Evolutionary conservation across 92 coral and sea anemone species (phyloP), one percentile per base, ranked within the genome.

Genomic region (Pocillopora meandrina): DNA sequence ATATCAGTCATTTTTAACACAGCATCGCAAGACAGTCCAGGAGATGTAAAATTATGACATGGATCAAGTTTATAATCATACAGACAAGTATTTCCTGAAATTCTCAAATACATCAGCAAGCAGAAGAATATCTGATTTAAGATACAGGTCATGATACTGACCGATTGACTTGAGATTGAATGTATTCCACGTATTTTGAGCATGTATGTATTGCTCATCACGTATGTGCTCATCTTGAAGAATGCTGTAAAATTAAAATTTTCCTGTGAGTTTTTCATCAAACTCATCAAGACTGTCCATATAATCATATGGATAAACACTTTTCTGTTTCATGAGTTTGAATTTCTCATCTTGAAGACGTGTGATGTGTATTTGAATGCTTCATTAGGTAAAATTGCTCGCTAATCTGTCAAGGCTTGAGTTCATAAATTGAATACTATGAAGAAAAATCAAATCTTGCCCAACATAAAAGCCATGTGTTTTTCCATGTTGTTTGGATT

Each of bases 381-480:
- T 12, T 75, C 80, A 12, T 36, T 12, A 20, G 88, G 75, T 21
- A 84, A 61, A 66, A 23, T 84, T 75, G 33, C 47, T 26, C 5
- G 26, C 88, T 21, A 84, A 33, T 58, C 63, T 62, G 18, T 75
- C 82, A 11, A 84, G 65, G 16, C 73, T 61, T 58, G 23, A 61
- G 49, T 36, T 34, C 63, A 61, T 49, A 84, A 84, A 56, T 84
- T 74, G 75, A 84, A 76, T 23, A 19, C 72, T 56, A 33, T 84
- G 82, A 21, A 84, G 35, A 52, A 84, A 84, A 0, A 84, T 52
- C 23, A 85, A 23, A 31, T 77, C 16, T 57, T 58, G 1, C 79
- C 87, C 1, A 83, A 58, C 20, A 17, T 52, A 26, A 83, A 71
- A 23, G 79, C 78, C 87, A 83, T 83, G 33, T 83, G 58, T 55